A percentile compares a stretch with the other conserved stretches of the same genome.
Conservation (phyloP, 1,140 invertebrate genomes). For the Megalonaias nervosa region DNA sequence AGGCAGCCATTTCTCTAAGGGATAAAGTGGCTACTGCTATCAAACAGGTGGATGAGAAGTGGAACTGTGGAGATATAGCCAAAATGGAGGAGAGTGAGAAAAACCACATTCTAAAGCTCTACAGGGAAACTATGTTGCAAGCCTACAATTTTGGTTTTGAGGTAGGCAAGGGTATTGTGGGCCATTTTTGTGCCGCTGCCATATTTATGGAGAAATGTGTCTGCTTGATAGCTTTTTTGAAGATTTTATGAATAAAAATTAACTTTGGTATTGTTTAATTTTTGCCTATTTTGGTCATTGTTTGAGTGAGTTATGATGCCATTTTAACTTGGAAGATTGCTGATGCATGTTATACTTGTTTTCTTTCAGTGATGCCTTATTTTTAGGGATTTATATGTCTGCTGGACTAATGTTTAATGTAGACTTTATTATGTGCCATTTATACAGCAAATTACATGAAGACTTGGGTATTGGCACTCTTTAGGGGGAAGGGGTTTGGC, state of each 20-base stretch:
- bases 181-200: background rate
- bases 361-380: no score
- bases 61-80: conserved; percentile 67
- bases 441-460: no score
- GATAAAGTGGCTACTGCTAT: conserved; percentile 78
- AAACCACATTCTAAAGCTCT: conserved; percentile 75
- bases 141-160: conserved; percentile 92
- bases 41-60: conserved; percentile 76
- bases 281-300: background rate
- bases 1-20: conserved; percentile 77
- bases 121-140: conserved; percentile 87
- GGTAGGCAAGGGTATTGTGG: conserved; percentile 43
- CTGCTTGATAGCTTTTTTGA: no score
- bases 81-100: conserved; percentile 76
- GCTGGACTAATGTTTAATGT: no score
- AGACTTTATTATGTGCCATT: no score
- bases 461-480: no score
- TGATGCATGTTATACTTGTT: no score
- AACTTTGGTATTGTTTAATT: no score
- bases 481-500: no score
- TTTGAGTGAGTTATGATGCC: background rate
- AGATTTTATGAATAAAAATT: no score
- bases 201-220: background rate
- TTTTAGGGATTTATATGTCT: no score
- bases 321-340: no score